Evolutionary conservation across 2,797 vertebrate genomes (phyloP), one percentile per base, ranked within the genome.

Genomic region (Sebastes nivosus): DNA sequence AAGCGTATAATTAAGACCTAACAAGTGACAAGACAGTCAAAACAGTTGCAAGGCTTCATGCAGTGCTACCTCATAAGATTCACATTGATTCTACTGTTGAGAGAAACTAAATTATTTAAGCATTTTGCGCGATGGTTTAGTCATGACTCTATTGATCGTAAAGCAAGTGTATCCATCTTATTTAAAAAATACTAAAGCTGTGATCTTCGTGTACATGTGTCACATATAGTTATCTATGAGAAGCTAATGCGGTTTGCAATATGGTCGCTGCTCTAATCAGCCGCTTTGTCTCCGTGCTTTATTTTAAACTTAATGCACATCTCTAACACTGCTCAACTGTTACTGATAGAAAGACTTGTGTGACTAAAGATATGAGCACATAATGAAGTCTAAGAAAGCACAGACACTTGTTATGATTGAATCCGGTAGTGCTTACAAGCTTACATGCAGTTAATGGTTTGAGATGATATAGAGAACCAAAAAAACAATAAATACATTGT

Each of bases 401-500:
- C 84, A 85, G 81, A 90, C 90, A 89, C 80, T 81, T 88, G 82
- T 82, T 36, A 80, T 91, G 93, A 92, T 89, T 74, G 91, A 80
- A 82, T 89, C 79, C 73, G 84, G 79, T 79, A 81, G 86, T 84
- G 87, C 89, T 90, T 79, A 87, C 85, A 88, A 91, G 92, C 88
- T 86, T 73, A 91, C 94, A 95, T 94, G 93, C 94, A 94, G 90
- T 92, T 91, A 92, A 93, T 94, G 94, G 79, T 93, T 87, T 73
- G 87, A 93, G 91, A 93, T 93, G 93, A 95, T 88, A 85, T 75
- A 84, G 86, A 87, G 85, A 93, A 92, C 83, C 83, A 77, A 86
- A 46, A 46, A 87, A 94, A 89, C 81, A 94, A 93, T 94, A 95
- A 95, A 95, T 95, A 95, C 94, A 90, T 93, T 95, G 94, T 95